Evolutionary conservation across 37 sponge, comb jelly and placozoan species (phyloP).

Genomic region (Geodia barretti): DNA sequence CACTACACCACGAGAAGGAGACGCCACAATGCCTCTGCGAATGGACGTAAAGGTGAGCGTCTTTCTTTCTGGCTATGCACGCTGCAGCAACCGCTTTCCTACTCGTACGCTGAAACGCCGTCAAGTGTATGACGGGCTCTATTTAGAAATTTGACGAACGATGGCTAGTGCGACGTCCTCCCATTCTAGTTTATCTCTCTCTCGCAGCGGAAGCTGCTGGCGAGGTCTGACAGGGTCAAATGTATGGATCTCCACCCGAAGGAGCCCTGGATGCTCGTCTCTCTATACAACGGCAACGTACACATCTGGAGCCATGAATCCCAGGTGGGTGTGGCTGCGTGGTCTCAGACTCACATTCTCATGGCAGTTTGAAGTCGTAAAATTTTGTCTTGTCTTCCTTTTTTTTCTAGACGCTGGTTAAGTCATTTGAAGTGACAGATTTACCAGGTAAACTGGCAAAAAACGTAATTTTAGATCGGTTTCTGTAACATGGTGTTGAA

Average conservation of each 20-base stretch:
- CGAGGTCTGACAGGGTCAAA: conserved; percentile 98
- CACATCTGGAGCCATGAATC: conserved; percentile 98
- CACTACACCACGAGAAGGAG: background rate
- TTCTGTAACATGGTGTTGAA: background rate
- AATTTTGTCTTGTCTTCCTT: background rate
- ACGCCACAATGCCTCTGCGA: conserved; percentile 74
- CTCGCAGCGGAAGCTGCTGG: conserved; percentile 81
- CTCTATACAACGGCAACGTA: conserved; percentile 95
- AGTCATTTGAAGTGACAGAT: conserved; percentile 93
- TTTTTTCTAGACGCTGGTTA: conserved; percentile 62
- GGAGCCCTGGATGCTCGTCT: conserved; percentile 97
- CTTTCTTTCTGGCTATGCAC: too few species aligned
- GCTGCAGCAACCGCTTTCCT: too few species aligned
- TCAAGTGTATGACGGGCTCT: too few species aligned
- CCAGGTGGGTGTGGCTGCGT: conserved; percentile 39
- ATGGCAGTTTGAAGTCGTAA: background rate
- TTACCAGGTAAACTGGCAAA: conserved; percentile 62
- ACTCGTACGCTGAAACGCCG: too few species aligned
- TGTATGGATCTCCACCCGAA: conserved; percentile 93
- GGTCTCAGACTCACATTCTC: background rate
- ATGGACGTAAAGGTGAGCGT: conserved; percentile 81
- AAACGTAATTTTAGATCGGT: background rate
- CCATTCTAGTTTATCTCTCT: background rate
- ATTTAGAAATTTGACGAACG: too few species aligned
- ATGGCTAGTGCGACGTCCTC: background rate